A percentile compares a stretch with the other conserved stretches of the same genome.
These are phyloP conservation scores for Muscidifurax raptorellus DNA, from an alignment of 1,140 invertebrate species.

Conservation along the genomic window DNA sequence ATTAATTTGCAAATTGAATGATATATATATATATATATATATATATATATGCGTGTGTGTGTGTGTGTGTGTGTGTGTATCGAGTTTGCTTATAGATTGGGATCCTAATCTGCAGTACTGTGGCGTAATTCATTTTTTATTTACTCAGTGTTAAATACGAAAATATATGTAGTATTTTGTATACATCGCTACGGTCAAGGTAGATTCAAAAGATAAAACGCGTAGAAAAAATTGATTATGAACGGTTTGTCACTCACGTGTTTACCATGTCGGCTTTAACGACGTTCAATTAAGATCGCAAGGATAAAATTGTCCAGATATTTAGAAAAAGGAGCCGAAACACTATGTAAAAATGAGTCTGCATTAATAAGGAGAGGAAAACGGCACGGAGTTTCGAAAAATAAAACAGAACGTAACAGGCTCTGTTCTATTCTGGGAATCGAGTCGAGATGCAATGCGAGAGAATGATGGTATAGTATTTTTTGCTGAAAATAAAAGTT, in stretches of 20 bases:
- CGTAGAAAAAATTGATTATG: conserved; percentile 37
- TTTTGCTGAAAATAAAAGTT: conserved; percentile 33
- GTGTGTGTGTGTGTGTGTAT: no score
- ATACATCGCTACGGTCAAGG: neutral
- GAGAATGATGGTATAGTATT: neutral
- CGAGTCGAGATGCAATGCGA: conserved; percentile 14
- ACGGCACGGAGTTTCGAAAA: conserved; percentile 5
- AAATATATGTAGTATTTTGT: conserved; percentile 18
- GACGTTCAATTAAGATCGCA: conserved; percentile 44
- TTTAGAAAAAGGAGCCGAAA: conserved; percentile 43
- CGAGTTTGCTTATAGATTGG: neutral
- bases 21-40: no score
- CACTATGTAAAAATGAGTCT: conserved; percentile 40
- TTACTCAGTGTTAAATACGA: neutral
- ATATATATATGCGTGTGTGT: no score
- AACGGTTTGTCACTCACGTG: conserved; percentile 33
- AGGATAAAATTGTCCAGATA: conserved; percentile 48
- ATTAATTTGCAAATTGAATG: neutral
- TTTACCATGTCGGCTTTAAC: conserved; percentile 38
- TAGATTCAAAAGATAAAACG: conserved; percentile 36
- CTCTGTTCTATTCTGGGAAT: conserved; percentile 33
- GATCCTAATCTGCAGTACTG: neutral
- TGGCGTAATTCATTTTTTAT: conserved; percentile 13
- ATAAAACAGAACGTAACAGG: neutral
- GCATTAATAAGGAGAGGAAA: conserved; percentile 37